Conservation (phyloP, 2,113 vertebrate species). For the Gadus macrocephalus region DNA sequence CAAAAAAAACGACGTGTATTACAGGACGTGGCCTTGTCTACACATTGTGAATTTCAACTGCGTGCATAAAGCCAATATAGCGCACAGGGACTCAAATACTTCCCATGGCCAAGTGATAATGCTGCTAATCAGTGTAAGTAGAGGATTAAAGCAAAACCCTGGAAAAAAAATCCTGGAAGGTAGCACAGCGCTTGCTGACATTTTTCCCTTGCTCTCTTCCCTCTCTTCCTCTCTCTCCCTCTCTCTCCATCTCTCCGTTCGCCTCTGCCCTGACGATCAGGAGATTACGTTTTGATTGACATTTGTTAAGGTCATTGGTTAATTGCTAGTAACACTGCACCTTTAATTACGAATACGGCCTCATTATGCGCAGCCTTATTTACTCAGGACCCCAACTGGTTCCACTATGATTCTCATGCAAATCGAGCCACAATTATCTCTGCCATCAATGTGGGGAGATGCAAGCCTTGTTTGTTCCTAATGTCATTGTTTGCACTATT, state of each 20-base stretch:
- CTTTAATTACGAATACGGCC: slow-evolving; percentile 54
- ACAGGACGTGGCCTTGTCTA: slow-evolving; percentile 12
- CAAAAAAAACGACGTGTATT: slow-evolving; percentile 24
- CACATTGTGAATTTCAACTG: slow-evolving; percentile 20
- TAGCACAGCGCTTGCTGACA: not conserved
- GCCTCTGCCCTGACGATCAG: slow-evolving; percentile 44
- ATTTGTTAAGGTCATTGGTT: slow-evolving; percentile 66
- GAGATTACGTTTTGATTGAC: slow-evolving; percentile 64
- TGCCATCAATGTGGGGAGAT: slow-evolving; percentile 52
- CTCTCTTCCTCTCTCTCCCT: not conserved
- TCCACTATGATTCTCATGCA: slow-evolving; percentile 65
- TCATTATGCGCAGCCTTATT: slow-evolving; percentile 56
- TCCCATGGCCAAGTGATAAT: too few relatives aligned
- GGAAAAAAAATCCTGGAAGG: slow-evolving; percentile 5
- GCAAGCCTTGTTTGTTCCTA: slow-evolving; percentile 58
- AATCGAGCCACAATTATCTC: slow-evolving; percentile 67
- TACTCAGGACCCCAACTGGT: slow-evolving; percentile 52
- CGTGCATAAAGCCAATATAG: slow-evolving; percentile 17
- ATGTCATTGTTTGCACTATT: slow-evolving; percentile 61
- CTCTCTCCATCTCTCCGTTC: slow-evolving; percentile 11
- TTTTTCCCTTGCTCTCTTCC: not conserved
- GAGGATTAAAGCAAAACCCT: slow-evolving; percentile 2
- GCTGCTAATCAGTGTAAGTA: too few relatives aligned
- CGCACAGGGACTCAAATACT: slow-evolving; percentile 4
- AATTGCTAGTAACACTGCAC: slow-evolving; percentile 60